phyloP scores from a whole-genome alignment of 2,113 vertebrate genomes.

The Epinephelus lanceolatus region DNA sequence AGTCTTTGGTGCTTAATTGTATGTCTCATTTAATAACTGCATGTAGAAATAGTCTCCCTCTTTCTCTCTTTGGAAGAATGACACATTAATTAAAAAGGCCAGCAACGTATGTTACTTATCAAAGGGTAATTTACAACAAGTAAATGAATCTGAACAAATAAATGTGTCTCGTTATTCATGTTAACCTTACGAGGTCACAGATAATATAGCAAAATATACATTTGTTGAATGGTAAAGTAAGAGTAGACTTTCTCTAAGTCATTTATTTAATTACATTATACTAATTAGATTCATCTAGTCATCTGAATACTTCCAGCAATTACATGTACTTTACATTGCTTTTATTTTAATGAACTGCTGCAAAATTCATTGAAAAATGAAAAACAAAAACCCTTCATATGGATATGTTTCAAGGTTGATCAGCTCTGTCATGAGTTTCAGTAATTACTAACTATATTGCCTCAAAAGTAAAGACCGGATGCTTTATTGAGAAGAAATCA shows the following conservation, averaged over 20 bases:
- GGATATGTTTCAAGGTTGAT: background rate
- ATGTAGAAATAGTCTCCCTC: constrained; percentile 35
- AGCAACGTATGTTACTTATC: constrained; percentile 42
- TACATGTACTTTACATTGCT: background rate
- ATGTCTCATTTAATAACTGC: constrained; percentile 71
- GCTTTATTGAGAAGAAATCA: constrained; percentile 8
- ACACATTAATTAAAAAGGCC: constrained; percentile 62
- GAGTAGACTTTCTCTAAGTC: background rate
- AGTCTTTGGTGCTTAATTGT: constrained; percentile 67
- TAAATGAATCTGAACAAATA: constrained; percentile 56
- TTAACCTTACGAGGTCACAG: background rate
- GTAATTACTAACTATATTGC: background rate
- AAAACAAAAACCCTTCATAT: background rate
- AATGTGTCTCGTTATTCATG: constrained; percentile 52
- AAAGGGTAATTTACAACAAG: constrained; percentile 60
- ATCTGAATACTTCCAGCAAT: background rate
- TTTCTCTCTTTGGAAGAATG: constrained; percentile 36
- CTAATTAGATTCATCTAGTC: background rate
- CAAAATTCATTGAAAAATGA: background rate
- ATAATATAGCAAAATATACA: background rate
- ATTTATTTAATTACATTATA: background rate
- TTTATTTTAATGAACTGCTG: no score
- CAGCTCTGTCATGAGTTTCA: background rate
- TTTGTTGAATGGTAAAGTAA: background rate
- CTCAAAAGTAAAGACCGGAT: constrained; percentile 6